phyloP scores from a whole-genome alignment of 2,113 vertebrate species.

The Oxyura jamaicensis region DNA sequence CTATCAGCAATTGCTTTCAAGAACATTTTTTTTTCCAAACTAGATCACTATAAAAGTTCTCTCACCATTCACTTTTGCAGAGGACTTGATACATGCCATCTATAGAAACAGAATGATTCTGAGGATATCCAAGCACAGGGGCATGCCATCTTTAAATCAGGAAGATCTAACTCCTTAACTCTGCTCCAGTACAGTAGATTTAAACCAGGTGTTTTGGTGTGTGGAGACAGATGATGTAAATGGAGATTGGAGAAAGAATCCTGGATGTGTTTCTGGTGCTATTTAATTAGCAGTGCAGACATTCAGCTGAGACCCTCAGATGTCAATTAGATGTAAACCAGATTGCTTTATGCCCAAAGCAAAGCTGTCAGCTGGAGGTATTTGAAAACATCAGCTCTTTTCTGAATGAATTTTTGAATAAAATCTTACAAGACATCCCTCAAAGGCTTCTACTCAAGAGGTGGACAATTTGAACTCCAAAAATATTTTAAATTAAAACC shows the following conservation, averaged over 20 bases:
- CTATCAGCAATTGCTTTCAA: background rate
- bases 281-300: background rate
- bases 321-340: background rate
- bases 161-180: background rate
- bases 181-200: background rate
- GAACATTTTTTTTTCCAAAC: background rate
- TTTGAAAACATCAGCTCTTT: background rate
- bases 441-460: background rate
- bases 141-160: background rate
- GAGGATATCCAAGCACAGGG: background rate
- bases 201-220: background rate
- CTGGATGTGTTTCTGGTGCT: background rate
- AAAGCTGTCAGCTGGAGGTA: background rate
- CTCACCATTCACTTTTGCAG: background rate
- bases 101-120: background rate
- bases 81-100: background rate
- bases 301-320: background rate
- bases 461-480: background rate
- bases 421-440: background rate
- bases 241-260: background rate
- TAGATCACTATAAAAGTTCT: background rate
- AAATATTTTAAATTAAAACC: background rate
- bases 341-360: background rate
- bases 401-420: background rate
- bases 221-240: background rate